A percentile compares a stretch with the other conserved stretches of the same genome.
Evolutionary conservation across 1,140 invertebrate species (phyloP).

Genomic region (Ostrea denselamellosa): DNA sequence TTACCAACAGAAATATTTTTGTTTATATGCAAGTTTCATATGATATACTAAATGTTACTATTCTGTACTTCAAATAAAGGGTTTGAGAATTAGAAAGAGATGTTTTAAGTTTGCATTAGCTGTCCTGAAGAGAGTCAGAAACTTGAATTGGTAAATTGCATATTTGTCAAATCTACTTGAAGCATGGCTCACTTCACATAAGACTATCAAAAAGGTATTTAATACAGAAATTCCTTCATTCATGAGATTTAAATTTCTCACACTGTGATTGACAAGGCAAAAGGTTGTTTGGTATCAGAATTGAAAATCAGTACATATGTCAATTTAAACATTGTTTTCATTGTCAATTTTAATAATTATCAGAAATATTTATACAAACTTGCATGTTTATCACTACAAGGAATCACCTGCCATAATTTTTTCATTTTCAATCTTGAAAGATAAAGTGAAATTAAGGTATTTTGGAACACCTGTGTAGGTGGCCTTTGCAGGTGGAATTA

Average conservation of each 20-base stretch:
- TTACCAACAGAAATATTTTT: no score
- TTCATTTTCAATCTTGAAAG: background rate
- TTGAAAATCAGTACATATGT: conserved; percentile 17
- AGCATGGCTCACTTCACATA: conserved; percentile 12
- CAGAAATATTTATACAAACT: conserved; percentile 19
- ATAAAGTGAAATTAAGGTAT: background rate
- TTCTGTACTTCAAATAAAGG: no score
- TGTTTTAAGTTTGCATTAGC: background rate
- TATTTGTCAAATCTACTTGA: conserved; percentile 30
- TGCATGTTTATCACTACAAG: conserved; percentile 11
- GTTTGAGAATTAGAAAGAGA: no score
- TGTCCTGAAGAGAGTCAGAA: background rate
- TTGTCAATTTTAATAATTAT: conserved; percentile 15
- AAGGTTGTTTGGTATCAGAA: background rate
- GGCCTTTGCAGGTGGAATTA: background rate
- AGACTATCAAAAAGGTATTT: conserved; percentile 36
- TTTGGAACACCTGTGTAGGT: background rate
- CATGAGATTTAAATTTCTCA: conserved; percentile 36
- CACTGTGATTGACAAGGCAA: conserved; percentile 10
- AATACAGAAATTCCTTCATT: conserved; percentile 28
- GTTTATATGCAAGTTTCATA: no score
- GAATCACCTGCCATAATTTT: conserved; percentile 31
- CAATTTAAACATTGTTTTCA: conserved; percentile 25
- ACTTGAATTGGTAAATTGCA: conserved; percentile 20
- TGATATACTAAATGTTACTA: no score